Evolutionary conservation across 2,113 vertebrate genomes (phyloP).

Genomic region (Mandrillus leucophaeus): DNA sequence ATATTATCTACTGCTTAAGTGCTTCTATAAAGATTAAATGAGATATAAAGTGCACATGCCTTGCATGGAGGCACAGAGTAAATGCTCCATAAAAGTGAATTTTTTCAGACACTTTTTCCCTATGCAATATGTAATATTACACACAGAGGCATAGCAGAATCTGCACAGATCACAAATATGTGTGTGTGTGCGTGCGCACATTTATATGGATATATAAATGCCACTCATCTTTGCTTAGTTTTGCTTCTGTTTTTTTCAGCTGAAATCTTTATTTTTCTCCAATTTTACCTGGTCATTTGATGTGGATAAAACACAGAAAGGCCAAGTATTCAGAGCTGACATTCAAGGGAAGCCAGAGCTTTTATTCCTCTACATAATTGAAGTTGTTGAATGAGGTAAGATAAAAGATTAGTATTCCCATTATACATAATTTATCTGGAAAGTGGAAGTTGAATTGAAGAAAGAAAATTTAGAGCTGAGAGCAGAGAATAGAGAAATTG

Average conservation of each 20-base stretch:
- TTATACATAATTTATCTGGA: not conserved
- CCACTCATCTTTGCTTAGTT: not conserved
- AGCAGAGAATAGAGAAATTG: not conserved
- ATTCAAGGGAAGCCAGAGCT: not conserved
- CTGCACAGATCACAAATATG: not conserved
- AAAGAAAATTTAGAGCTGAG: not conserved
- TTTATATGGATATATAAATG: not conserved
- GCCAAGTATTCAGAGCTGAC: not conserved
- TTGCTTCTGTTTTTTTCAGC: not conserved
- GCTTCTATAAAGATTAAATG: not conserved
- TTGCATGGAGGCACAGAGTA: not conserved
- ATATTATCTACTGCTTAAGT: not conserved
- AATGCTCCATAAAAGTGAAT: not conserved
- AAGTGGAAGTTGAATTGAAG: not conserved
- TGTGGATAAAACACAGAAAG: not conserved
- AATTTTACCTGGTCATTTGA: not conserved
- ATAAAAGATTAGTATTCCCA: not conserved
- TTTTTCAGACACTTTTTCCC: not conserved
- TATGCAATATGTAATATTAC: not conserved
- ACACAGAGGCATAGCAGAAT: not conserved
- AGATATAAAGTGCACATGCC: not conserved
- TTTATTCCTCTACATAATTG: not conserved
- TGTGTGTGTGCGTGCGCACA: rapidly evolving
- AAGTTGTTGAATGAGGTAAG: not conserved
- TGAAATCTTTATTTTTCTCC: not conserved